Base-by-base conservation (phyloP, 2,797 vertebrate species). In the Eremophila alpestris region DNA sequence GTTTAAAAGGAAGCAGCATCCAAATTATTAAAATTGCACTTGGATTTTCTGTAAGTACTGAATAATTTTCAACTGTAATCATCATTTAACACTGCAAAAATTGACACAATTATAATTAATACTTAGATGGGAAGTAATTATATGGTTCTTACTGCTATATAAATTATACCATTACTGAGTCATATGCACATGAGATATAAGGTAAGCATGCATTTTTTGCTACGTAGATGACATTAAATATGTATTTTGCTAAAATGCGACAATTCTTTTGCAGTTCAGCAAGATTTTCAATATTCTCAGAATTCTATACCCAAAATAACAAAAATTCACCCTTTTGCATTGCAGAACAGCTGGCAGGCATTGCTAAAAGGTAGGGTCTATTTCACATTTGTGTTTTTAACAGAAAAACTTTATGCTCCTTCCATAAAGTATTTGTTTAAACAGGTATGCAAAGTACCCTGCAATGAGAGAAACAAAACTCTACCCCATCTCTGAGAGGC, bases 71-170 rank as follows among this genome's bases (percentile, higher is more conserved):
- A 91, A 91, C 87, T 52, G 59, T 77, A 94, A 87, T 95, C 77
- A 91, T 78, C 48, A 82, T 71, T 83, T 64, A 93, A 55, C 51
- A 62, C 58, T 94, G 87, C 69, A 87, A 89, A 94, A 75, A 94
- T 41, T 87, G 62, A 83, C 84, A 90, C 83, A 93, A 91, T 88
- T 91, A 93, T 77, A 95, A 93, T 90, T 90, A 92, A 93, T 87
- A 89, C 38, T 80, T 92, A 86, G 69, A 94, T 79, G 52, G 88
- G 82, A 92, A 95, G 86, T 89, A 93, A 96, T 94, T 78, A 83
- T 49, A 83, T 60, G 73, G 49, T 89, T 80, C 65, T 93, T 70
- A 87, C 38, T 94, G 84, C 79, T 97, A 32, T 83, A 89, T 89
- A 94, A 94, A 92, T 94, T 75, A 82, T 29, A 81, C 52, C 60